Percentiles rank a stretch among this genome's conserved stretches.
Evolutionary conservation across 2,888 invertebrate species (phyloP).

Genomic region (Lasius platythorax): DNA sequence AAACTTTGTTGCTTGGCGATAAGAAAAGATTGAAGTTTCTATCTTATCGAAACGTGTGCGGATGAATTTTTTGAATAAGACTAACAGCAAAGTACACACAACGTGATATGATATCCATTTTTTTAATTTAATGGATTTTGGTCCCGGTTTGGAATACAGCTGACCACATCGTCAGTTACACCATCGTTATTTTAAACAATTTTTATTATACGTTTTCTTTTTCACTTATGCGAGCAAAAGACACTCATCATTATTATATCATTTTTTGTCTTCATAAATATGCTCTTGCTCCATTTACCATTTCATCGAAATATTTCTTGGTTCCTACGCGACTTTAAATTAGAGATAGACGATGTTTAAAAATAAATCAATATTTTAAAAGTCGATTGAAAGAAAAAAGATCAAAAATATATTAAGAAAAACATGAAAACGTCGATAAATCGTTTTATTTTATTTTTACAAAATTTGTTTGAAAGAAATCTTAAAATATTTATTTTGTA

Average conservation of each 20-base stretch:
- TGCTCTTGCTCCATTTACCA: neutral
- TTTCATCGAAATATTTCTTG: neutral
- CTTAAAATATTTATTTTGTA: neutral
- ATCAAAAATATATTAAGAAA: neutral
- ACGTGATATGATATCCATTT: neutral
- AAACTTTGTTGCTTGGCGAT: neutral
- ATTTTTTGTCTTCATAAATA: neutral
- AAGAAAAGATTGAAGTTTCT: neutral
- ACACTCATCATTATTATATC: neutral
- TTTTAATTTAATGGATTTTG: neutral
- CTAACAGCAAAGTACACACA: neutral
- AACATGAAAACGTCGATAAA: neutral
- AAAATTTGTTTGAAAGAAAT: neutral
- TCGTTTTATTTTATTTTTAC: neutral
- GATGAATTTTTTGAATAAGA: neutral
- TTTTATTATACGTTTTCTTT: neutral
- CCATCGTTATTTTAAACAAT: neutral
- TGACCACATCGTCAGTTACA: neutral
- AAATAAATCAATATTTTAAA: neutral
- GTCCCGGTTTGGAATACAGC: neutral
- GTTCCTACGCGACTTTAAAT: neutral
- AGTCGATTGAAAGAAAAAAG: neutral
- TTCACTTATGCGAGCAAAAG: neutral
- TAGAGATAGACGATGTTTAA: neutral
- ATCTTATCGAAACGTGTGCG: neutral